Evolutionary conservation across 2,797 vertebrate species (phyloP), one percentile per base, ranked within the genome.

Genomic region (Chaunax sp.): DNA sequence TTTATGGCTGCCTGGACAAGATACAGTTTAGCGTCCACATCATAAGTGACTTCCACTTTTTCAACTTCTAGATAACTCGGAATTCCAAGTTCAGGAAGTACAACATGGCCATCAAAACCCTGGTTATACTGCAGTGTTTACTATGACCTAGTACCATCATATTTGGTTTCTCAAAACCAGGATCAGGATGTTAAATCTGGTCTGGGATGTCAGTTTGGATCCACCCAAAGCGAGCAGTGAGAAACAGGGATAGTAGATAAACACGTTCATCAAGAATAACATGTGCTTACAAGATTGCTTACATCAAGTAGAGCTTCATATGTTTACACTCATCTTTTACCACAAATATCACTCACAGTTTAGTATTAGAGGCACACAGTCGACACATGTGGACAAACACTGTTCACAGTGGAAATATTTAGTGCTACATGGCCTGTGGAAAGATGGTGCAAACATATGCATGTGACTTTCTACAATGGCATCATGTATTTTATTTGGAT

Each of bases 311-410:
- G 40, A n/a, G 33, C 9, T 50, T n/a, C 25, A 41, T 45, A 2
- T 55, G 52, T 57, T 66, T 56, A 66, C 16, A 35, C 19, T 51
- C 28, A 37, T 60, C 58, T 53, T 35, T 35, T 9, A 23, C 15
- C 40, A 14, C 30, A 41, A 18, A 23, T 60, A 20, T 63, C 19
- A 3, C 46, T 20, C 46, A 15, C 23, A 15, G 1, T 62, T 51
- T 51, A 7, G n/a, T 45, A 40, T 18, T 20, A n/a, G 22, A 19
- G 22, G 13, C 18, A 20, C 10, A 50, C 8, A 45, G 26, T n/a
- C 23, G 15, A 23, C 14, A 18, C 38, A 5, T 16, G 12, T 15
- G 9, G 3, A 43, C 19, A 50, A 66, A 46, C 62, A 30, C n/a
- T 11, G 5, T n/a, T 20, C 50, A 40, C n/a, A 1, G 9, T 45